Evolutionary conservation across 2,113 vertebrate species (phyloP), one percentile per base, ranked within the genome.

Genomic region (Centropus unirufus): DNA sequence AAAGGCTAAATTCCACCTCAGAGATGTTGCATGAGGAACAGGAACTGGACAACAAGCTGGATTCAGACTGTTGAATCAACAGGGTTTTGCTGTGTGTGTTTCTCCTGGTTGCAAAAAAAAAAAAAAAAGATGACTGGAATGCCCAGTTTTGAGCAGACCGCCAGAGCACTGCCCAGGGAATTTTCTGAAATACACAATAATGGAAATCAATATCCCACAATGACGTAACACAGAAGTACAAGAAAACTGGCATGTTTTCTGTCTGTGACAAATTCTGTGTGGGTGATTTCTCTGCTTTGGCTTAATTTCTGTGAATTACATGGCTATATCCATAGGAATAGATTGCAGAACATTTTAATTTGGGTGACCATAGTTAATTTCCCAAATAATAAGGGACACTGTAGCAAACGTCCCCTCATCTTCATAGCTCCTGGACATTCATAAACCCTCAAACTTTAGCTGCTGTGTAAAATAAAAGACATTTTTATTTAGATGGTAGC

Each of bases 151-250:
- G 67, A 92, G 36, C 39, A 92, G 93, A 89, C 76, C 51, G 79
- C 29, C 34, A 39, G 36, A 57, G 64, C 4, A 1, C 64, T 82
- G 92, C 62, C 30, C 24, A 54, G 81, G 78, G 91, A 96, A 64
- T 84, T 73, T 96, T 82, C 81, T 92, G 89, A 93, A 96, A 96
- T 68, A 51, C 24, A 44, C 5, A 29, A 34, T 89, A 91, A 87
- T 58, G 82, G 70, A 94, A 95, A 95, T 97, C 94, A 91, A 94
- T 97, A 87, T 83, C 42, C 87, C 85, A 76, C 94, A 91, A 92
- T 1, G 26, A 85, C 55, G 40, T 69, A 70, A 91, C 46, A 44
- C 21, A 20, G 27, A 34, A 91, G 36, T 68, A 87, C 80, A 87
- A 89, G 83, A 69, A 93, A 82, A 69, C 58, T 18, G 77, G 29